Base-by-base conservation (phyloP, 1,140 invertebrate genomes). In the Lepidurus packardi region DNA sequence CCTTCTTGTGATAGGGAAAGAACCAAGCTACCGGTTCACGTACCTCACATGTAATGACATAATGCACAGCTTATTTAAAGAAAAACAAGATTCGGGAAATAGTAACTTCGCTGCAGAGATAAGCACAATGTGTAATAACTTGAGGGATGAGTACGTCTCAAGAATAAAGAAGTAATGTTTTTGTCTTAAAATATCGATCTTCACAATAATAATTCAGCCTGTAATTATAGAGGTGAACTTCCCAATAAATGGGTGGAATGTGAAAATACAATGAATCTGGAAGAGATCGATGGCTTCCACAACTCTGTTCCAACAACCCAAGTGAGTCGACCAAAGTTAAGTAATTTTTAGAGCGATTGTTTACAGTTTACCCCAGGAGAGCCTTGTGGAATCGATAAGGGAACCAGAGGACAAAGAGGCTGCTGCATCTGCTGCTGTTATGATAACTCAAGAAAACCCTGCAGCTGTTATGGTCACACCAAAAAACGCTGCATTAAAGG, bases 171-270 rank as follows among this genome's bases (percentile, higher is more conserved):
- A 47, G 45, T 47, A 47, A 47, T 47, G 45, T 47, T 11, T 34
- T 16, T 47, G 16, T 16, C 45, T 47, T 11, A 47, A 8, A 11
- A 6, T 47, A 47, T 0, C 45, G 45, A 47, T 16, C 45, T 47
- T 47, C 45, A 16, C 10, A 47, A 47, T 16, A 16, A 47, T 10
- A 47, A 47, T 47, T 47, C 45, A 47, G 16, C 45, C 45, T 47
- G 10, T 47, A 47, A 47, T 47, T 47, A 47, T 47, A 47, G 45
- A 47, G 45, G 45, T 47, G 45, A 47, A 47, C 45, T 47, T 47
- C 45, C 45, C 45, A 47, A 47, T 47, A 47, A 47, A 47, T 47
- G 45, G 45, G 45, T 47, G 45, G 45, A 47, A 47, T 47, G 45
- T 47, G 45, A 47, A 47, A 47, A 47, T 47, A 47, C 16, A 47